Evolutionary conservation across 1,140 invertebrate species (phyloP), one percentile per base, ranked within the genome.

Genomic region (Bombus pascuorum): DNA sequence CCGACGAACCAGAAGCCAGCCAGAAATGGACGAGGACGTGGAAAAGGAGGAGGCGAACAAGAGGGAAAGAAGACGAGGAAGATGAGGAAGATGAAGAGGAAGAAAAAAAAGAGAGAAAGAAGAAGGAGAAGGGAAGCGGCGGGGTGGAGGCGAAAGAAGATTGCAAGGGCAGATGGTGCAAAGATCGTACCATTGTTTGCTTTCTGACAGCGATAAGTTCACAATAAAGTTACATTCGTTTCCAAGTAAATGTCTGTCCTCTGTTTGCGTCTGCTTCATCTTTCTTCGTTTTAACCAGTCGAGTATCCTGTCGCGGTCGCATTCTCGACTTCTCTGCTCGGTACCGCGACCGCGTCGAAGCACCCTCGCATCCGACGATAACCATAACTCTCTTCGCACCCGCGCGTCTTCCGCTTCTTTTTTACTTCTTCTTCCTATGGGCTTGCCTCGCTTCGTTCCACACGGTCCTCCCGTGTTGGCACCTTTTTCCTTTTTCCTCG

Each of bases 131-230:
- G n/a, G 22, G 70, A 79, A 57, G 71, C 70, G 81, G 83, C 78
- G 88, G 84, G 83, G 86, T 81, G 92, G 90, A 81, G 66, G 84
- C 74, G 59, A 87, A 87, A 91, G 88, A 87, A 91, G 88, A 91
- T 89, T 91, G 92, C 87, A 89, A 90, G 87, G 89, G 89, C 88
- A 94, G 93, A 93, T 93, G 90, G 92, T 90, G 92, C 89, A 89
- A 93, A 93, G 93, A 95, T 95, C 93, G 87, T 91, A 85, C 93
- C 93, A 95, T 95, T 95, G 94, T 95, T 95, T 93, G 92, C 92
- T 89, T 93, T 91, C 89, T 94, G 93, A 93, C 94, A 94, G 93
- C 93, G 94, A 95, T 94, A 95, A 94, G 93, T 95, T 95, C 90
- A 93, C 93, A 95, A 95, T 95, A 94, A 93, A 93, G 93, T 93